These are phyloP conservation scores for Eunapius fragilis DNA, from an alignment of 37 sponge, comb jelly and placozoan species.

Conservation along the genomic window DNA sequence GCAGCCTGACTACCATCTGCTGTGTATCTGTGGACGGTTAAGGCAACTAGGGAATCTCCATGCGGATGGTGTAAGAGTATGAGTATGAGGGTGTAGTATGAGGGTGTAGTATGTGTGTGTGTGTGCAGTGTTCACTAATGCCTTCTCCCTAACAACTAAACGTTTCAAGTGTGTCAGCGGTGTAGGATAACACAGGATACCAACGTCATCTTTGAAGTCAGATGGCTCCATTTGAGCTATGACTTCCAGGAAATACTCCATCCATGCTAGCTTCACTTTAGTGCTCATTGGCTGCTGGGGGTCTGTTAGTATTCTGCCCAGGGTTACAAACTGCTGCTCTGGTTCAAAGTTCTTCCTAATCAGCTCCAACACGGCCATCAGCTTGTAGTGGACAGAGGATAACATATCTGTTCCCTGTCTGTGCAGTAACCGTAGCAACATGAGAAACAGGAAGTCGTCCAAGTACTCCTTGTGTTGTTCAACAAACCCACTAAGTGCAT, in stretches of 20 bases:
- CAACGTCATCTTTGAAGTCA: constrained; percentile 59
- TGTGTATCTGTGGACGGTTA: constrained; percentile 38
- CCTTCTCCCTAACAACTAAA: too few relatives aligned
- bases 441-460: constrained; percentile 78
- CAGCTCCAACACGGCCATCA: constrained; percentile 58
- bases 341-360: constrained; percentile 69
- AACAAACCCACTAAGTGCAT: constrained; percentile 59
- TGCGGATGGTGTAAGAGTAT: neutral
- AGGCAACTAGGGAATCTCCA: neutral
- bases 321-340: constrained; percentile 53
- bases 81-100: too few relatives aligned
- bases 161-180: too few relatives aligned
- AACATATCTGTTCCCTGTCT: constrained; percentile 76
- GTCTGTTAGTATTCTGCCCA: constrained; percentile 77
- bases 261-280: constrained; percentile 78
- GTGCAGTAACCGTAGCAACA: constrained; percentile 71
- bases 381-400: constrained; percentile 60
- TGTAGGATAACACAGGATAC: neutral
- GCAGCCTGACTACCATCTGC: constrained; percentile 59
- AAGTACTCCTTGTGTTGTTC: constrained; percentile 56
- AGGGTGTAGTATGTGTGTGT: too few relatives aligned
- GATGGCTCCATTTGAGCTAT: constrained; percentile 65
- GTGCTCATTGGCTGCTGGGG: constrained; percentile 78
- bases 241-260: constrained; percentile 73
- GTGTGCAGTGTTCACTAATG: neutral